A percentile compares a stretch with the other conserved stretches of the same genome.
These are phyloP conservation scores for Diplazon laetatorius DNA, from an alignment of 2,888 invertebrate genomes.

Conservation along the genomic window DNA sequence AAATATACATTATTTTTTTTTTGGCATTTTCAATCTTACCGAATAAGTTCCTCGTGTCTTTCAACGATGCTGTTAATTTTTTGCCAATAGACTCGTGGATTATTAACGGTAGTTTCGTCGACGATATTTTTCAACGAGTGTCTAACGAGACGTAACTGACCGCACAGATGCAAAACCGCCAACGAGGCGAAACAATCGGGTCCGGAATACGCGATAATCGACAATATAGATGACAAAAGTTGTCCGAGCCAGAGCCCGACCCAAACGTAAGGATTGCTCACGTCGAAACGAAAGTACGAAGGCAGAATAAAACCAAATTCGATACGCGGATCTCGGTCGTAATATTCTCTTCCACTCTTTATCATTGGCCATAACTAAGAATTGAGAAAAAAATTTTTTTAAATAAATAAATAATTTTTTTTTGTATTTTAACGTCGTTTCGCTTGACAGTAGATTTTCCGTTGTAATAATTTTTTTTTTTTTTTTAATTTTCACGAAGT, in stretches of 20 bases:
- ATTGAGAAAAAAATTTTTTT: too few species aligned
- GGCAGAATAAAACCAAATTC: conserved; percentile 49
- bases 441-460: too few species aligned
- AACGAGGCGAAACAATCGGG: conserved; percentile 69
- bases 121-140: conserved; percentile 18
- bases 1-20: not conserved
- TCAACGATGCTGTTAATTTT: conserved; percentile 18
- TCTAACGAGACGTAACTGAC: conserved; percentile 63
- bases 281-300: conserved; percentile 68
- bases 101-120: not conserved
- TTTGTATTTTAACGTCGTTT: too few species aligned
- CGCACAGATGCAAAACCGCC: conserved; percentile 70
- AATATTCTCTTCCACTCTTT: conserved; percentile 3
- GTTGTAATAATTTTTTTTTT: too few species aligned
- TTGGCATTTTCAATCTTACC: not conserved
- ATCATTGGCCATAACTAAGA: too few species aligned
- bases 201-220: conserved; percentile 65
- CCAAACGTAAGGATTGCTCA: conserved; percentile 63
- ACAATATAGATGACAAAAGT: conserved; percentile 60
- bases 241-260: conserved; percentile 70
- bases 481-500: too few species aligned
- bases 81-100: conserved; percentile 6
- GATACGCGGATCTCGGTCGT: conserved; percentile 42
- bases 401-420: too few species aligned
- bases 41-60: conserved; percentile 37